phyloP scores from a whole-genome alignment of 2,888 invertebrate species.

The Drosophila robusta region DNA sequence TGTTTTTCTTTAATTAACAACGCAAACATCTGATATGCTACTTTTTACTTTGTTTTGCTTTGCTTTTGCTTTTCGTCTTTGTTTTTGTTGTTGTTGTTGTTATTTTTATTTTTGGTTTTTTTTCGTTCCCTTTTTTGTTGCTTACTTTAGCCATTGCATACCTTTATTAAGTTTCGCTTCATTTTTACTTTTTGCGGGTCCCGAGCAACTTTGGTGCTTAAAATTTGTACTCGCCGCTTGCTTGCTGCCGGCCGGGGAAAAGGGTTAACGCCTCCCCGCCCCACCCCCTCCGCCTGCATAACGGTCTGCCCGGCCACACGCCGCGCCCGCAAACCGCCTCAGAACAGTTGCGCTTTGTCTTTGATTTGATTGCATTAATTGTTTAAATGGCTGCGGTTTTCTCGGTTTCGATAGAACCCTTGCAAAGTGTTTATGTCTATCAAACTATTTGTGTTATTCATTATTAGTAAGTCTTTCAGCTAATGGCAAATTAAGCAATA shows the following conservation, averaged over 20 bases:
- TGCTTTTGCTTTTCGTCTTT: constrained; percentile 32
- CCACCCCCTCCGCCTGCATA: constrained; percentile 13
- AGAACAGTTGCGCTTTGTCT: constrained; percentile 51
- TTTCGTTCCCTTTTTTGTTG: constrained; percentile 23
- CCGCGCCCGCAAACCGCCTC: constrained; percentile 39
- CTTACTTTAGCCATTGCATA: constrained; percentile 66
- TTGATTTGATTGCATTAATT: constrained; percentile 65
- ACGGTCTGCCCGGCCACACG: background rate
- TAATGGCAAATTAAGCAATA: constrained; percentile 2
- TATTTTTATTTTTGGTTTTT: constrained; percentile 15
- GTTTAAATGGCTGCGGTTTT: constrained; percentile 49
- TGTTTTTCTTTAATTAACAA: constrained; percentile 84
- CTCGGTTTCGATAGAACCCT: background rate
- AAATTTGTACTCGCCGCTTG: constrained; percentile 50
- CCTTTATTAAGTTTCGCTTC: constrained; percentile 61
- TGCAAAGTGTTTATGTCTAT: constrained; percentile 5
- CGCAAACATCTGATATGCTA: constrained; percentile 81
- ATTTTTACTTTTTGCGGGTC: constrained; percentile 27
- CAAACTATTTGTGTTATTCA: constrained; percentile 21
- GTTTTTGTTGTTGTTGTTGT: constrained; percentile 33
- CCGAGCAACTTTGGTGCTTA: constrained; percentile 47
- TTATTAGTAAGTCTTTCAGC: no score
- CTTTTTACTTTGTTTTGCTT: constrained; percentile 41
- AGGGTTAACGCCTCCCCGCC: constrained; percentile 26
- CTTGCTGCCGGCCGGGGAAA: constrained; percentile 36